Base-by-base conservation (phyloP, 2,797 vertebrate species). In the Rhinogobio ventralis region DNA sequence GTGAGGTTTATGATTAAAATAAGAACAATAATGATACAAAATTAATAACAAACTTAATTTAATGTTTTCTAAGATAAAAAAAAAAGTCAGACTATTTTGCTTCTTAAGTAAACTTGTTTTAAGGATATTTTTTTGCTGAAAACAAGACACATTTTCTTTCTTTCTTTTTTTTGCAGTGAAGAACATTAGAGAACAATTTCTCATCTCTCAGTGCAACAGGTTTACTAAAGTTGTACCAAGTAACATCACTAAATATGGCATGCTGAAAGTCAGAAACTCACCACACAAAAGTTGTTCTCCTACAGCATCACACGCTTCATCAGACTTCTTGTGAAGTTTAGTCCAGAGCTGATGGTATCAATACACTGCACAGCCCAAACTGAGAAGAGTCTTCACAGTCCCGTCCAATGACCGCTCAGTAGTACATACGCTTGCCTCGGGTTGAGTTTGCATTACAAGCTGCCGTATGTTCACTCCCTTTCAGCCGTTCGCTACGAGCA, bases 401-500 rank as follows among this genome's bases (percentile, higher is more conserved):
- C 62, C 15, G 20, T 19, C n/a, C 73, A 84, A 84, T 86, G 85
- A 90, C 87, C 14, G 86, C 86, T 69, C 42, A 71, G 72, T 60
- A 13, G 23, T 39, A 39, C 7, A 7, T 30, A 5, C 3, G 11
- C 49, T 36, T 49, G 33, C 46, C 46, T 86, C 25, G 0, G 36
- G 62, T 71, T 76, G 46, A 66, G 46, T 84, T 64, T 81, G 53
- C 84, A 69, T 86, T 88, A 84, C 71, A 67, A 83, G 83, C 92
- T 93, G 89, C 90, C 90, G 89, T 93, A 89, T 90, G 91, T 90
- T 92, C 53, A 81, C 73, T 85, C 68, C 66, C 67, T 81, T 67
- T 66, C 82, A 77, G 81, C 30, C 67, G 46, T 53, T 86, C 78
- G 17, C 86, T 66, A 86, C 79, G 64, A 86, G 77, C 87, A 86